Base-by-base conservation (phyloP, 2,113 vertebrate genomes). In the Corvus cornix region DNA sequence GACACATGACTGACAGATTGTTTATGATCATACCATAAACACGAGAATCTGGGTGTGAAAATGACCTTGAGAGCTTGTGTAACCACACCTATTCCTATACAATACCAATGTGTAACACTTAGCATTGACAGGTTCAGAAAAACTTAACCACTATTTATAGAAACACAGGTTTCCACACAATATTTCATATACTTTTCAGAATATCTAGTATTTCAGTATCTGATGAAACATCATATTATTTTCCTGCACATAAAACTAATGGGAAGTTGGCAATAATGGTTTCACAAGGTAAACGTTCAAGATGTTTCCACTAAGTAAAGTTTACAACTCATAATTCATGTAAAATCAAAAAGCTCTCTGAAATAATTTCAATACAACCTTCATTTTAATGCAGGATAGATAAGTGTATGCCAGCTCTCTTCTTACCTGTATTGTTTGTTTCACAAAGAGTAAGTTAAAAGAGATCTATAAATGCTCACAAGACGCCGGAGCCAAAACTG, bases 371-470 rank as follows among this genome's bases (percentile, higher is more conserved):
- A 69, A 14, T 26, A 26, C 0, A 3, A 46, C 55, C 23, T 90
- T 67, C 37, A 68, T 82, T 87, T 79, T 56, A 81, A 91, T 53
- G 30, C 89, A 87, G 51, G 41, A 10, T n/a, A 78, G 41, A 10
- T n/a, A 78, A 75, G 20, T n/a, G 35, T 33, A 33, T 46, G 35
- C 28, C 43, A 77, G 70, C 53, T 68, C 66, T 82, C 21, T 43
- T 83, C 75, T 77, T 53, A 74, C 9, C 44, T 3, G 7, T 11
- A 83, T 43, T 74, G 52, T 80, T 90, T 88, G 39, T 86, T 93
- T 74, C 90, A 94, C 51, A 87, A 88, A 96, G 73, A 79, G 52
- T 49, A 96, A 95, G 51, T 92, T 94, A 91, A 95, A 95, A 87
- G 68, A 91, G 41, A 82, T 79, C 41, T 72, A 81, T 30, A 91